A percentile compares a stretch with the other conserved stretches of the same genome.
Conservation (phyloP, 2,888 invertebrate genomes). For the Xylophagus ater region DNA sequence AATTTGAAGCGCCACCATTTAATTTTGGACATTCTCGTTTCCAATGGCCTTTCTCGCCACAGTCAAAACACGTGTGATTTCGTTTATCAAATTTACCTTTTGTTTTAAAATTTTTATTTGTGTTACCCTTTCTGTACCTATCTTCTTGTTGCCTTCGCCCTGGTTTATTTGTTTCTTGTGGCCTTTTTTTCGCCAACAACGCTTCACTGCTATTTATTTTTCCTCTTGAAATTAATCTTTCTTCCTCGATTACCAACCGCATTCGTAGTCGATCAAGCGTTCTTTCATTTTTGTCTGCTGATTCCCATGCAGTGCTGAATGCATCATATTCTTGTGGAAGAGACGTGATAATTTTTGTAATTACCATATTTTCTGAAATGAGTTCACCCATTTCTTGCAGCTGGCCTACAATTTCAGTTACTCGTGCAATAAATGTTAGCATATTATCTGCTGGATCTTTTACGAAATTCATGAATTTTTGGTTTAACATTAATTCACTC, state of each 20-base stretch:
- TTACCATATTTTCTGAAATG: conserved; percentile 11
- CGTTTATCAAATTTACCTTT: no score
- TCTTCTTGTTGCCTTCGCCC: no score
- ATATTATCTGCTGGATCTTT: conserved; percentile 4
- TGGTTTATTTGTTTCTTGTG: conserved; percentile 7
- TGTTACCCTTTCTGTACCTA: background rate
- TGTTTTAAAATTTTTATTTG: background rate
- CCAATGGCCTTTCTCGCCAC: conserved; percentile 13
- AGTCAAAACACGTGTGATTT: background rate
- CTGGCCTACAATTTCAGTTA: background rate
- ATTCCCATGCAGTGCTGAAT: conserved; percentile 25
- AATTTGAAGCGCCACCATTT: no score
- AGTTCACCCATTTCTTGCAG: conserved; percentile 8
- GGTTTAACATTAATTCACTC: conserved; percentile 16
- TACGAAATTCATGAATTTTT: background rate
- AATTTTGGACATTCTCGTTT: conserved; percentile 14
- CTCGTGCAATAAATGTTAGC: conserved; percentile 8
- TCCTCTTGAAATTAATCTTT: conserved; percentile 10
- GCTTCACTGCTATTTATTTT: background rate
- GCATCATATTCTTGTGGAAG: conserved; percentile 22
- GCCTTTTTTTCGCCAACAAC: conserved; percentile 13
- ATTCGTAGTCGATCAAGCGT: conserved; percentile 18
- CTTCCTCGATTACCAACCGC: conserved; percentile 18
- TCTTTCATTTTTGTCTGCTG: conserved; percentile 16
- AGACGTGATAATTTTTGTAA: conserved; percentile 18